A percentile compares a stretch with the other conserved stretches of the same genome.
phyloP scores from a whole-genome alignment of 2,797 vertebrate species.

The Gallinago solitaria region DNA sequence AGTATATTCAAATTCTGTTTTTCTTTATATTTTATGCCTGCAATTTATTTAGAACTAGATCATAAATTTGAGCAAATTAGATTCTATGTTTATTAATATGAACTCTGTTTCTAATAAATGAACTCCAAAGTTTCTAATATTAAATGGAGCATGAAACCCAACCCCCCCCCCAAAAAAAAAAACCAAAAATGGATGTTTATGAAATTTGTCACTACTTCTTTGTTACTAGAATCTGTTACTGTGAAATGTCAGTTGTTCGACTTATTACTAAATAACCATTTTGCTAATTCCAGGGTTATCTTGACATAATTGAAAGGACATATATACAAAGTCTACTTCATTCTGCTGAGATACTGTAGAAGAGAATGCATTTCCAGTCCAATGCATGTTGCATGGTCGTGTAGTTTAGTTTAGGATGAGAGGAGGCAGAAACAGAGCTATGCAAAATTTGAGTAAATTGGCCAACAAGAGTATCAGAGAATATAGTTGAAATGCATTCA shows the following conservation, averaged over 20 bases:
- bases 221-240: neutral
- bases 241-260: neutral
- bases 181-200: neutral
- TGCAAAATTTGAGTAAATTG: neutral
- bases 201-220: neutral
- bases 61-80: constrained; percentile 52
- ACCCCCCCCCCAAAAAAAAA: too few species aligned
- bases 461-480: neutral
- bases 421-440: neutral
- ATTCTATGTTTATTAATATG: constrained; percentile 26
- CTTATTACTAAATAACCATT: neutral
- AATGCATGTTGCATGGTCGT: neutral
- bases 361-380: neutral
- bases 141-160: neutral
- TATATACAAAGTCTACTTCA: neutral
- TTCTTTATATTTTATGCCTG: neutral
- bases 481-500: rapidly evolving
- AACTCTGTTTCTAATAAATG: constrained; percentile 13
- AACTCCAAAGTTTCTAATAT: neutral
- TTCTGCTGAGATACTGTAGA: neutral
- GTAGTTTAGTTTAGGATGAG: neutral
- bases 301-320: neutral
- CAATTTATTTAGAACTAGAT: constrained; percentile 29
- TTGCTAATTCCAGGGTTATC: too few species aligned
- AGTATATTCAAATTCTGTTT: constrained; percentile 9